Percentiles rank a stretch among this genome's conserved stretches.
Evolutionary conservation across 1,140 invertebrate genomes (phyloP).

Genomic region (Psix sp.): DNA sequence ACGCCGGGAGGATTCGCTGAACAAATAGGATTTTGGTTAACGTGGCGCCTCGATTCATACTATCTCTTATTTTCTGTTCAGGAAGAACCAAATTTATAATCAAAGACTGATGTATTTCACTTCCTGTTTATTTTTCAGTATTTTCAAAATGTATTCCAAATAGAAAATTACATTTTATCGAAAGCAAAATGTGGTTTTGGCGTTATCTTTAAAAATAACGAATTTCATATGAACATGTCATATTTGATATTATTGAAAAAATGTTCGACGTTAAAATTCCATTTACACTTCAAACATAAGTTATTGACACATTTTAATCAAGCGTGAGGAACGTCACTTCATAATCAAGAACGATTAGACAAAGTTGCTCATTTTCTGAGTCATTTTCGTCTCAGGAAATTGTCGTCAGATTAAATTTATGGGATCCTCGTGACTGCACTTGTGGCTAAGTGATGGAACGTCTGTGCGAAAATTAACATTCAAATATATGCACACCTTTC

Average conservation of each 20-base stretch:
- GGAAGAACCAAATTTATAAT: conserved; percentile 34
- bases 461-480: conserved; percentile 56
- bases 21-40: conserved; percentile 54
- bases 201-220: no score
- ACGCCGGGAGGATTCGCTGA: conserved; percentile 56
- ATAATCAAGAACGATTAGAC: background rate
- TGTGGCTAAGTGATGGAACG: conserved; percentile 58
- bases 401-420: conserved; percentile 51
- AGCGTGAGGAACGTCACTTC: no score
- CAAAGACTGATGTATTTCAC: conserved; percentile 8
- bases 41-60: conserved; percentile 23
- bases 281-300: no score
- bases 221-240: no score
- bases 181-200: background rate
- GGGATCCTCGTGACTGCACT: conserved; percentile 55
- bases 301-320: no score
- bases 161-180: background rate
- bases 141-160: background rate
- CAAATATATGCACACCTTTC: conserved; percentile 59
- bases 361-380: no score
- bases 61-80: conserved; percentile 18
- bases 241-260: no score
- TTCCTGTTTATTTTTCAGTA: background rate
- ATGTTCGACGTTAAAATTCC: no score
- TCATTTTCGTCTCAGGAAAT: conserved; percentile 46